Evolutionary conservation across 2,113 vertebrate species (phyloP), one percentile per base, ranked within the genome.

Genomic region (Petaurus breviceps): DNA sequence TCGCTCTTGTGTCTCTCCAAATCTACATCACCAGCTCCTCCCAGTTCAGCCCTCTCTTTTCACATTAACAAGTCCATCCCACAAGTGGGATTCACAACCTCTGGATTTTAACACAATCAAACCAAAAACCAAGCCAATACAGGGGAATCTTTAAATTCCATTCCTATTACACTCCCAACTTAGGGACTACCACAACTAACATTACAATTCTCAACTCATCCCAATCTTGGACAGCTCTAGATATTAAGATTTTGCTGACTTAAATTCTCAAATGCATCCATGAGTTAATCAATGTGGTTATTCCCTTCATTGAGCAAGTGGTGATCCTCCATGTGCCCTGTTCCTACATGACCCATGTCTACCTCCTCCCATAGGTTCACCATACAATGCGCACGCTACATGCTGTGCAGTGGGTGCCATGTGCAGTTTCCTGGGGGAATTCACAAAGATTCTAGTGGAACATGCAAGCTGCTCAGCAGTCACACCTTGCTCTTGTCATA

Each of bases 331-430:
- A 77, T 2, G 14, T 4, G 5, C 31, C 61, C 61, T 12, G 22
- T 19, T n/a, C 31, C 3, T 37, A n/a, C 2, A 31, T 68, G 28
- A 16, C 61, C 61, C 5, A 68, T 84, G 19, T 43, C 68, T 1
- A 43, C 6, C 22, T 84, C n/a, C n/a, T 43, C 7, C n/a, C 2
- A 43, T 43, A 43, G 43, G 6, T 84, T 43, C 68, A 84, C 16
- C n/a, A 2, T 0, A 43, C 43, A n/a, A 1, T 2, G 1, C 43
- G 3, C n/a, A 84, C 6, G 0, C 1, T 84, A 43, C n/a, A 43
- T 23, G n/a, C 2, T 43, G 14, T 1, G n/a, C 4, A 11, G 28
- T 9, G 57, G 10, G 12, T 12, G 31, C 47, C 47, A 49, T 49
- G 31, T 0, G 11, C 0, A 6, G 1, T 43, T 84, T 43, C n/a